Evolutionary conservation across 1,140 invertebrate genomes (phyloP), one percentile per base, ranked within the genome.

Genomic region (Formica selysi): DNA sequence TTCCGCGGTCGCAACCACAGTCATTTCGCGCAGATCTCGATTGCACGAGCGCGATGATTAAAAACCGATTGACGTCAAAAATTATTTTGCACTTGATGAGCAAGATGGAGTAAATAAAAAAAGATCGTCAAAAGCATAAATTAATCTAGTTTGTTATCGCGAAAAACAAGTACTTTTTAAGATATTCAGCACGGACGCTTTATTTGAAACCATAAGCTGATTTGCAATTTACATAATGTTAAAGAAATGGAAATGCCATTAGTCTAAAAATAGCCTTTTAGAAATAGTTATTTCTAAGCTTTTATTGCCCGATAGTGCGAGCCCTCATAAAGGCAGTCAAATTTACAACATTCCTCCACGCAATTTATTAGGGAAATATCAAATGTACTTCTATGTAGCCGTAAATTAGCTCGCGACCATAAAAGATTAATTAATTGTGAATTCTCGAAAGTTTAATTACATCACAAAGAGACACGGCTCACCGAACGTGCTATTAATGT

Each of bases 1-100:
- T 90, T 32, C 62, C 68, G 61, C 71, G 54, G 29, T 88, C 71
- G 41, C 38, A 68, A 68, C 81, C 88, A 87, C 38, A 86, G 79
- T 80, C 79, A 73, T 86, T 36, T 48, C 13, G 26, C 48, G 62
- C 70, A 32, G 83, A 64, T 78, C 41, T 65, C 16, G 3, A 57
- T 65, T 32, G 19, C 59, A 65, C 29, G 5, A 51, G 16, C 48
- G 29, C 26, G 10, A 3, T 19, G 10, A 41, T 71, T 36, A 65
- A 16, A 8, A 70, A 16, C 19, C 11, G 22, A 70, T 26, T 3
- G 8, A 54, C 3, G 6, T 13, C 0, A 41, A 62, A 19, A 76
- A 8, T 8, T 26, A 29, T 22, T 36, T 73, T n/a, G 11, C 2
- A 29, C 13, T 44, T 57, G 32, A n/a, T 13, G 13, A 71, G 38